These are phyloP conservation scores for Dicranocentrus wangi DNA, from an alignment of 2,888 invertebrate genomes.

Conservation along the genomic window DNA sequence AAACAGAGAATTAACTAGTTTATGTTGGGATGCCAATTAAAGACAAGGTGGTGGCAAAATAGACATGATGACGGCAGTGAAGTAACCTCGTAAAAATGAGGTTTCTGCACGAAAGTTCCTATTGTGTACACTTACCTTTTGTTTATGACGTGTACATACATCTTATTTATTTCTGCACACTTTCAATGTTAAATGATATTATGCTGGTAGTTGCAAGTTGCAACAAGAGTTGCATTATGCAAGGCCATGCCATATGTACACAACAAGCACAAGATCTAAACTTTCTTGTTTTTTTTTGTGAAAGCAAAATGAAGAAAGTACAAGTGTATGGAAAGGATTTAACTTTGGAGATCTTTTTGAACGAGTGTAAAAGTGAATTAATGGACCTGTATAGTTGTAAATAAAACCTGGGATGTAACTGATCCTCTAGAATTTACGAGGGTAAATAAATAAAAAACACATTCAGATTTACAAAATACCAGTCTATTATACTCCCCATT, in stretches of 20 bases:
- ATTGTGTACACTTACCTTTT: too few relatives aligned
- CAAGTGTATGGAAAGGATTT: background rate
- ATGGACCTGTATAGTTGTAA: constrained; percentile 23
- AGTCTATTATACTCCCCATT: background rate
- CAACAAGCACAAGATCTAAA: background rate
- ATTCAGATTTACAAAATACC: background rate
- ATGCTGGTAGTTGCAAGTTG: too few relatives aligned
- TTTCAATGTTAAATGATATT: too few relatives aligned
- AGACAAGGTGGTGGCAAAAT: background rate
- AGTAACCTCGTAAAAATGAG: background rate
- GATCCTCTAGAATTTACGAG: background rate
- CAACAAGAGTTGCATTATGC: background rate
- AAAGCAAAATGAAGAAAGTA: background rate
- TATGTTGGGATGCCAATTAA: too few relatives aligned
- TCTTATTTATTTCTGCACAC: too few relatives aligned
- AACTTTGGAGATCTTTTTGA: background rate
- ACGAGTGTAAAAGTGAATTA: constrained; percentile 27
- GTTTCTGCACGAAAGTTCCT: too few relatives aligned
- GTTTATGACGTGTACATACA: too few relatives aligned
- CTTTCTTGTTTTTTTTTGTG: background rate
- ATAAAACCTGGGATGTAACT: background rate
- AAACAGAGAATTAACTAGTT: too few relatives aligned
- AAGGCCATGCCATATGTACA: background rate
- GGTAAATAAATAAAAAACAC: background rate
- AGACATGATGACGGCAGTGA: background rate